These are phyloP conservation scores for Galaxias olidus DNA, from an alignment of 2,797 vertebrate species.

Conservation along the genomic window DNA sequence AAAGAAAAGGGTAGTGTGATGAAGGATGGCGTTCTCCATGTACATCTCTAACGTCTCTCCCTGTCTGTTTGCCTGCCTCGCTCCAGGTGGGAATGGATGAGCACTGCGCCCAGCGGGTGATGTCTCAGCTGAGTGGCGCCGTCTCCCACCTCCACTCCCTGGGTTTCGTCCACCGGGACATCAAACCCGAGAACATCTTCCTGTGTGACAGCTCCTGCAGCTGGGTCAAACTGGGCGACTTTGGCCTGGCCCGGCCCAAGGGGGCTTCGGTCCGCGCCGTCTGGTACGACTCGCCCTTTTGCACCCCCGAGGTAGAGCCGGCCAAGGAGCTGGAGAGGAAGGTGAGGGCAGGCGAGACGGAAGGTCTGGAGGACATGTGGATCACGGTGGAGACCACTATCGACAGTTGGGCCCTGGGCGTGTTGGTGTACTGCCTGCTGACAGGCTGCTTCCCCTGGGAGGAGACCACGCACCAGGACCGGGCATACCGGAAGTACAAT, in stretches of 20 bases:
- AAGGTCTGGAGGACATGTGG: slow-evolving; percentile 70
- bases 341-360: slow-evolving; percentile 28
- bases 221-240: slow-evolving; percentile 91
- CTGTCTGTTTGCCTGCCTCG: slow-evolving; percentile 5
- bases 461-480: slow-evolving; percentile 83
- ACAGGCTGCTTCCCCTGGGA: slow-evolving; percentile 97
- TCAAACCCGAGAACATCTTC: slow-evolving; percentile 96
- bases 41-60: slow-evolving; percentile 21
- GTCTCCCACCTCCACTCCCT: slow-evolving; percentile 89
- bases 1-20: neutral
- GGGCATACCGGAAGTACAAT: slow-evolving; percentile 82
- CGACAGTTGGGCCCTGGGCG: slow-evolving; percentile 92
- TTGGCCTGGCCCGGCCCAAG: slow-evolving; percentile 80
- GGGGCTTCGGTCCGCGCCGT: slow-evolving; percentile 66
- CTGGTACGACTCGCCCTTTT: slow-evolving; percentile 86
- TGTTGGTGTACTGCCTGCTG: slow-evolving; percentile 89
- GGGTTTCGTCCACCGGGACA: slow-evolving; percentile 93
- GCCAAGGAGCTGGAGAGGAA: slow-evolving; percentile 63
- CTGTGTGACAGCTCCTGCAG: slow-evolving; percentile 82
- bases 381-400: slow-evolving; percentile 83
- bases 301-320: slow-evolving; percentile 68
- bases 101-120: slow-evolving; percentile 82
- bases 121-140: slow-evolving; percentile 87
- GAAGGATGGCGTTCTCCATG: neutral
- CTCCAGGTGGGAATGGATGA: slow-evolving; percentile 83